phyloP scores from a whole-genome alignment of 2,113 vertebrate genomes.

The Pseudolaguvia tuberculata region DNA sequence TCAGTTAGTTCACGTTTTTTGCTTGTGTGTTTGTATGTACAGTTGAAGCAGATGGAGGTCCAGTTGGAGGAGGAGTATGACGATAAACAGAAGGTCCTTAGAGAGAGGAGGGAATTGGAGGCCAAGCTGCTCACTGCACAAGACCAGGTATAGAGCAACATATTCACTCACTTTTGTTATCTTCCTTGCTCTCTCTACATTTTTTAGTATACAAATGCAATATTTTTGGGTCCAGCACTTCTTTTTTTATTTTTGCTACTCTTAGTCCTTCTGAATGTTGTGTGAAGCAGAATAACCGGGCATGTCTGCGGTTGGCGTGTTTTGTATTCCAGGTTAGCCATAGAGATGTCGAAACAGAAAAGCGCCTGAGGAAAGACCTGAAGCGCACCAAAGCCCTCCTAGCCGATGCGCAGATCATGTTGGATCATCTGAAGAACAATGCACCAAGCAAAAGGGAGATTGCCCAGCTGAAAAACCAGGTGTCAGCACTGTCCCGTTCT shows the following conservation, averaged over 20 bases:
- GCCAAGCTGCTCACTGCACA: conserved; percentile 78
- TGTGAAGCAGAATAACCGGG: not conserved
- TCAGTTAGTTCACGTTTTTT: not conserved
- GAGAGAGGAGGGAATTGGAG: conserved; percentile 89
- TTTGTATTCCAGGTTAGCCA: conserved; percentile 74
- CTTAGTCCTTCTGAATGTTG: not conserved
- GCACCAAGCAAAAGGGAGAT: conserved; percentile 96
- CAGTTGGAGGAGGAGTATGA: conserved; percentile 95
- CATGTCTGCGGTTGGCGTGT: not conserved
- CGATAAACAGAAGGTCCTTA: conserved; percentile 93
- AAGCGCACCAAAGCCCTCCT: conserved; percentile 93
- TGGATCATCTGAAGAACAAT: conserved; percentile 96
- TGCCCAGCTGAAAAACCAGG: conserved; percentile 94
- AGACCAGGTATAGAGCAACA: conserved; percentile 74
- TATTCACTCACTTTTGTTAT: not conserved
- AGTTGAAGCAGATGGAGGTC: conserved; percentile 94
- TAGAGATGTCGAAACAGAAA: conserved; percentile 85
- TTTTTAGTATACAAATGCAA: not conserved
- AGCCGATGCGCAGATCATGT: conserved; percentile 93
- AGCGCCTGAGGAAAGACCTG: conserved; percentile 88
- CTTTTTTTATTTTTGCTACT: not conserved
- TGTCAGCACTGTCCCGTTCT: conserved; percentile 42
- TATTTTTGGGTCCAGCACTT: not conserved
- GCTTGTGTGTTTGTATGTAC: conserved; percentile 21
- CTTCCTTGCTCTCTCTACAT: not conserved